phyloP scores from a whole-genome alignment of 64 coral and sea anemone species.

The Catalaphyllia jardinei region DNA sequence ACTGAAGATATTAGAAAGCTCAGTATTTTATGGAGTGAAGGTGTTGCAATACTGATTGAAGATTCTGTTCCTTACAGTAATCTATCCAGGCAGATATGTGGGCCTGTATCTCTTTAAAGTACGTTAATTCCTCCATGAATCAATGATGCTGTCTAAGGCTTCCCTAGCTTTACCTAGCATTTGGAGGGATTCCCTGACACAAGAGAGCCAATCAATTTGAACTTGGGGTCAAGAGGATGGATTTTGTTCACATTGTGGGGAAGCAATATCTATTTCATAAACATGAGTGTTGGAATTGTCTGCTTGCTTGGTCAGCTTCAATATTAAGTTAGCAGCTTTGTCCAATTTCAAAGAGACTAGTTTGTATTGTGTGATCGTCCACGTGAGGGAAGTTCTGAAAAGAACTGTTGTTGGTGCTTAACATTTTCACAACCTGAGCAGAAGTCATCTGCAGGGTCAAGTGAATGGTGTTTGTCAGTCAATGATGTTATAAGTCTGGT shows the following conservation, averaged over 20 bases:
- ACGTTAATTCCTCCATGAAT: conserved; percentile 42
- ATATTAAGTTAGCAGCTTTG: conserved; percentile 28
- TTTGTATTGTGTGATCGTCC: too few species aligned
- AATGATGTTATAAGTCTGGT: too few species aligned
- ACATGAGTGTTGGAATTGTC: background rate
- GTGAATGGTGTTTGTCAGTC: too few species aligned
- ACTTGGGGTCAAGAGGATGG: conserved; percentile 59
- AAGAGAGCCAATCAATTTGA: conserved; percentile 64
- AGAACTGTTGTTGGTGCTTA: too few species aligned
- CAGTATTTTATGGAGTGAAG: conserved; percentile 1
- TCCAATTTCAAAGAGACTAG: conserved; percentile 33
- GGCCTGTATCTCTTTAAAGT: conserved; percentile 46
- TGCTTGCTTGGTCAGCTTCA: conserved; percentile 55
- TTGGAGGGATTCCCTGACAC: conserved; percentile 46
- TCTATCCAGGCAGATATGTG: conserved; percentile 32
- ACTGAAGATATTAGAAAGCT: conserved; percentile 17
- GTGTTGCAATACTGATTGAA: conserved; percentile 22
- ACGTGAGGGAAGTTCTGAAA: too few species aligned
- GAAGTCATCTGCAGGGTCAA: too few species aligned
- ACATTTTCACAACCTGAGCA: too few species aligned
- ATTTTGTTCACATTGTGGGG: conserved; percentile 23
- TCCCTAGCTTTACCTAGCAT: conserved; percentile 44
- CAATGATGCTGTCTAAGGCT: conserved; percentile 54
- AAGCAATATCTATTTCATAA: background rate
- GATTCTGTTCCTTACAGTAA: conserved; percentile 37